phyloP scores from a whole-genome alignment of 2,113 vertebrate species.

The Grammomys surdaster region DNA sequence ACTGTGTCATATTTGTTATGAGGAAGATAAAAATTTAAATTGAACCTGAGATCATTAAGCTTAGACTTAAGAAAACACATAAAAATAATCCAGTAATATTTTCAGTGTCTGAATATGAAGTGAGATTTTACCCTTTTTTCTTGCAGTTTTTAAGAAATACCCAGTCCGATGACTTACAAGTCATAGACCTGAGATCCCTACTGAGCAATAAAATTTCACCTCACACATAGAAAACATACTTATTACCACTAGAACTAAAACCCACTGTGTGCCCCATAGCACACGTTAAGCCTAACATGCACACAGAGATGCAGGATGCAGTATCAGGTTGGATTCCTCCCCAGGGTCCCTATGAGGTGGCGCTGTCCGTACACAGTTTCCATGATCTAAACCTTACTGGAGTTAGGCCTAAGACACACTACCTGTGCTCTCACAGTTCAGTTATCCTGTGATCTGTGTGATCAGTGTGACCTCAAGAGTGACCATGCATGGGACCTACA shows the following conservation, averaged over 20 bases:
- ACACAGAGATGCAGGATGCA: background rate
- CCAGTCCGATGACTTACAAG: background rate
- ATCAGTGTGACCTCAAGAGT: background rate
- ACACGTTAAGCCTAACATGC: background rate
- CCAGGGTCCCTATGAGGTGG: background rate
- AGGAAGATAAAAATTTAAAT: slow-evolving; percentile 26
- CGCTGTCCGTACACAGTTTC: background rate
- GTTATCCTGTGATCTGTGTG: too few species aligned
- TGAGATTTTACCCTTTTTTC: background rate
- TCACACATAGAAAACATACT: background rate
- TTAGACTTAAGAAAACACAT: slow-evolving; percentile 36
- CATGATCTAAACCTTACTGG: background rate
- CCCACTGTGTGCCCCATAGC: background rate
- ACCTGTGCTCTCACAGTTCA: background rate
- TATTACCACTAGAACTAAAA: background rate
- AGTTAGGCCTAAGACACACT: background rate
- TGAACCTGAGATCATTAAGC: background rate
- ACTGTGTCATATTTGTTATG: background rate
- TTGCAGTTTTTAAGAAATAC: slow-evolving; percentile 31
- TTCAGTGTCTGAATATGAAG: background rate
- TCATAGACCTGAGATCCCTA: background rate
- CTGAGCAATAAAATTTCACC: background rate
- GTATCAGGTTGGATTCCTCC: background rate
- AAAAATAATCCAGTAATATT: slow-evolving; percentile 27
- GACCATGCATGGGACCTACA: background rate